Evolutionary conservation across 2,888 invertebrate genomes (phyloP), one percentile per base, ranked within the genome.

Genomic region (Athalia circularis): DNA sequence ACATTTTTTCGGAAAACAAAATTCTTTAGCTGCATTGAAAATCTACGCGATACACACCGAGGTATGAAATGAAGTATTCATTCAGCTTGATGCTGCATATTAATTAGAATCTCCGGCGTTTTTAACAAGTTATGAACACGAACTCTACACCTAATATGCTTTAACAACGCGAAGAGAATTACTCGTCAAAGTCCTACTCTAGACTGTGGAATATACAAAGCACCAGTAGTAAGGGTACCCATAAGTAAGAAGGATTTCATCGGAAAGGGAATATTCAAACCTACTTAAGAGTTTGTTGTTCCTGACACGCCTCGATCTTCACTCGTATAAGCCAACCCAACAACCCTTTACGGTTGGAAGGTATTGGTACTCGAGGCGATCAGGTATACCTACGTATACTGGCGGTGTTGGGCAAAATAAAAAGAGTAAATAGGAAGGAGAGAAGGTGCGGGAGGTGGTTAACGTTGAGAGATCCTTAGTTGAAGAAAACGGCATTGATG

Each of bases 221-320:
- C 54, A 11, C 9, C 52, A 52, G 54, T 52, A 52, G 29, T 29
- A 29, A 47, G 59, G 72, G 59, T 4, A 13, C 5, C 43, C 3
- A 45, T 9, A 45, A 59, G 59, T n/a, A 59, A 72, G 72, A 47
- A 72, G 72, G 72, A 72, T 72, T 72, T 50, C 9, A 47, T 43
- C 45, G 45, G 59, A 59, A 72, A 72, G 72, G 72, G 72, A 72
- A 72, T 72, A 57, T 72, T 72, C 13, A 72, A 59, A 59, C 59
- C 47, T 11, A 45, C 52, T 59, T 72, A 50, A 13, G 59, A 75
- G 75, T 61, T 64, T 75, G 75, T 75, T 61, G 75, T 75, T 62
- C 61, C 75, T 75, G 75, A 75, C 75, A 64, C 75, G 75, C 75
- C 75, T 75, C 50, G 62, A 75, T 61, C 64, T 75, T 59, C 52